Evolutionary conservation across 2,797 vertebrate species (phyloP).

Genomic region (Poeciliopsis paucimaculata): DNA sequence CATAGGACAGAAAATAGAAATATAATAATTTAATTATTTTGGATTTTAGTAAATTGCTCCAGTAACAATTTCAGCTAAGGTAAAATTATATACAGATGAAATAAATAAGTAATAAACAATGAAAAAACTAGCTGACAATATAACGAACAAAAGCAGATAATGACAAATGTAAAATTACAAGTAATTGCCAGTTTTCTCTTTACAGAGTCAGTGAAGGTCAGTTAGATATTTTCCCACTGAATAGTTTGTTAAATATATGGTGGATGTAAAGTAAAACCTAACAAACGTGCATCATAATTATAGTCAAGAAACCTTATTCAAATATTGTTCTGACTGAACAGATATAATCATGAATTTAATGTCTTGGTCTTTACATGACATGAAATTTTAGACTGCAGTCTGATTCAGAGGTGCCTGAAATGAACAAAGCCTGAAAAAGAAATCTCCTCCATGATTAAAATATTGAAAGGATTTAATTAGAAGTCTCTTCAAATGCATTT

Average conservation of each 20-base stretch:
- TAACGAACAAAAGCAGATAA: background rate
- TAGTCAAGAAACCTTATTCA: background rate
- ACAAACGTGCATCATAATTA: background rate
- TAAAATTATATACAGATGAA: background rate
- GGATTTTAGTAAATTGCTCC: background rate
- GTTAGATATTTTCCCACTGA: background rate
- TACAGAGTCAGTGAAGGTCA: background rate
- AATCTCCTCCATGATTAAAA: background rate
- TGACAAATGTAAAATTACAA: background rate
- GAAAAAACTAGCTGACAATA: background rate
- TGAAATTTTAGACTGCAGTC: background rate
- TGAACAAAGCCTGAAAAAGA: background rate
- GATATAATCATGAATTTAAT: background rate
- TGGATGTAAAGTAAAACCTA: background rate
- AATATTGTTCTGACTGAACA: background rate
- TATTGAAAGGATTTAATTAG: conserved; percentile 2
- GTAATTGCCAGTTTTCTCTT: background rate
- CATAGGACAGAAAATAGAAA: background rate
- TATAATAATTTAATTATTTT: background rate
- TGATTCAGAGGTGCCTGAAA: background rate
- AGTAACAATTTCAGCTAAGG: background rate
- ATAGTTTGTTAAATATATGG: background rate
- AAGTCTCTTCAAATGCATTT: background rate
- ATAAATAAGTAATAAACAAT: background rate
- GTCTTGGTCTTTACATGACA: background rate